These are phyloP conservation scores for Drosophila sechellia DNA, from an alignment of 1,140 invertebrate genomes.

Conservation along the genomic window DNA sequence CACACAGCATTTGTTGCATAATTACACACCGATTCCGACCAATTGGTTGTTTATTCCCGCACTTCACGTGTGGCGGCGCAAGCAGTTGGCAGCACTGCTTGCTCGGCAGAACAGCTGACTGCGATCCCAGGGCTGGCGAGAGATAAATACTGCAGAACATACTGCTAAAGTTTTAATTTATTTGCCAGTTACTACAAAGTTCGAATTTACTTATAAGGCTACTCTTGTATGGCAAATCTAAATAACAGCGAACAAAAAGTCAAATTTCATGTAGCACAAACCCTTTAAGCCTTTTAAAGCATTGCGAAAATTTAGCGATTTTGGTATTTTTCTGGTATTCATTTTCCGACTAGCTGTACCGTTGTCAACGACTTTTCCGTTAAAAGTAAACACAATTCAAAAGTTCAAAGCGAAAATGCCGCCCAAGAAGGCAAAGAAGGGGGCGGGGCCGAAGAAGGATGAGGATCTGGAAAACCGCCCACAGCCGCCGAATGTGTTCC, in stretches of 20 bases:
- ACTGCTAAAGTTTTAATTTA: background rate
- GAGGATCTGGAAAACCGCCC: conserved; percentile 11
- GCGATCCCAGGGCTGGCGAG: background rate
- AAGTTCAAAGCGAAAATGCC: conserved; percentile 24
- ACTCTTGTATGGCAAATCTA: background rate
- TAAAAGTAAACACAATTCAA: conserved; percentile 23
- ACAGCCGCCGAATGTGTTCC: conserved; percentile 58
- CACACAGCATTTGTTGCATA: conserved; percentile 53
- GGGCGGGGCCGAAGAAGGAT: background rate
- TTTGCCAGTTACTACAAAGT: too few species aligned
- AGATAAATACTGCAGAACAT: background rate
- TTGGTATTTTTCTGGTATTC: too few species aligned
- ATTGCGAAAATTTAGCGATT: background rate
- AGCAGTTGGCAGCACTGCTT: conserved; percentile 6
- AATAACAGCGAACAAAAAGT: background rate
- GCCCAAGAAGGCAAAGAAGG: conserved; percentile 25
- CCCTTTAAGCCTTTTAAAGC: background rate
- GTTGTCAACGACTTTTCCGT: conserved; percentile 8
- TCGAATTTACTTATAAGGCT: too few species aligned
- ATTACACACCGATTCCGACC: conserved; percentile 33
- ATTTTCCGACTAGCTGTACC: too few species aligned
- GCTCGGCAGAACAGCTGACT: conserved; percentile 3
- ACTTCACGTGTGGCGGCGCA: conserved; percentile 34
- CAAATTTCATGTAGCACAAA: background rate
- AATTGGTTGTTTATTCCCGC: conserved; percentile 20